Evolutionary conservation across 2,113 vertebrate genomes (phyloP).

Genomic region (Rhinoderma darwinii): DNA sequence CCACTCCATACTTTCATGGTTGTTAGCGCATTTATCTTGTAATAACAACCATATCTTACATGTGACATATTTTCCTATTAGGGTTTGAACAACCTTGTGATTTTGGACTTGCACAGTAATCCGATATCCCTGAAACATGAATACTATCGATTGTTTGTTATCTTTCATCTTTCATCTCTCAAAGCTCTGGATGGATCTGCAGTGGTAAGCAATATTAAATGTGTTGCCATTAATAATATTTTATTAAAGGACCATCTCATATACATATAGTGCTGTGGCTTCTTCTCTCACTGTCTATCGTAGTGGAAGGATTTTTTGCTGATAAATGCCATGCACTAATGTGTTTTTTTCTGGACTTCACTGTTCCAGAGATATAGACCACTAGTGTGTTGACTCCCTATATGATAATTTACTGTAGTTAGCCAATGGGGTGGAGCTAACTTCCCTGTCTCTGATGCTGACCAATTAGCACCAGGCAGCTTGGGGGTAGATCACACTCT

Average conservation of each 20-base stretch:
- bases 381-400: too few relatives aligned
- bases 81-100: constrained; percentile 80
- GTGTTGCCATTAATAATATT: not conserved
- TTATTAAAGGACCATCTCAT: not conserved
- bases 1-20: not conserved
- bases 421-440: too few relatives aligned
- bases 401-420: too few relatives aligned
- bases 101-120: constrained; percentile 83
- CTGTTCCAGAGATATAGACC: too few relatives aligned
- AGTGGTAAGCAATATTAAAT: constrained; percentile 73
- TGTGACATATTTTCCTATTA: constrained; percentile 61
- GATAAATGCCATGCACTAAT: not conserved
- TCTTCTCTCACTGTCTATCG: not conserved
- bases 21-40: not conserved
- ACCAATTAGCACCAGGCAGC: too few relatives aligned
- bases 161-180: constrained; percentile 83
- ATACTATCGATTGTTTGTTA: constrained; percentile 81
- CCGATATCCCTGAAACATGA: constrained; percentile 79
- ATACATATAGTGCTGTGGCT: not conserved
- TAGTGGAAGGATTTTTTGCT: not conserved
- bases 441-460: too few relatives aligned
- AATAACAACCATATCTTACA: not conserved
- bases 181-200: constrained; percentile 83
- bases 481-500: too few relatives aligned
- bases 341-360: too few relatives aligned